Evolutionary conservation across 2,113 vertebrate genomes (phyloP), one percentile per base, ranked within the genome.

Genomic region (Brachionichthys hirsutus): DNA sequence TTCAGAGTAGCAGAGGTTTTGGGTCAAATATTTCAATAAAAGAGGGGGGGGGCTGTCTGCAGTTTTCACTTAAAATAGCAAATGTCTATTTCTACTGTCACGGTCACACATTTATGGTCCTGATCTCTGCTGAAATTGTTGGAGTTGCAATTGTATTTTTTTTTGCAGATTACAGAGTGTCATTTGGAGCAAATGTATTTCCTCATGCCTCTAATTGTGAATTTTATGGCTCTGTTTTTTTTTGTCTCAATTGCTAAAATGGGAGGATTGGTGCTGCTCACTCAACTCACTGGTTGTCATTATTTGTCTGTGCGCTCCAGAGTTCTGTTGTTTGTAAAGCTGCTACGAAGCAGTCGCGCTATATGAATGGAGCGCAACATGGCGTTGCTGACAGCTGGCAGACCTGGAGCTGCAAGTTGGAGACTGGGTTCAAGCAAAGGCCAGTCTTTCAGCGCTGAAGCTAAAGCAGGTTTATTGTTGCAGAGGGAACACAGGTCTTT

Each of bases 211-310:
- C n/a, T 46, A 12, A 57, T 66, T 53, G 17, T 54, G 56, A 66
- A 49, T 75, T 42, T 48, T 36, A 42, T 54, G 20, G 49, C 49
- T 40, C 34, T 35, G 35, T 65, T 42, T 75, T 65, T 42, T 75
- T 40, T 24, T 58, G 36, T 22, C 62, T 57, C 3, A 1, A 10
- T 66, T 56, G 64, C 34, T 45, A 54, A 62, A 19, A 57, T 47
- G 54, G 40, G 43, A 30, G 24, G 36, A 60, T 15, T 17, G 41
- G 2, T 34, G 50, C 12, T 54, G 17, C 40, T 72, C 62, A 30
- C 12, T 54, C 54, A n/a, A 35, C 18, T 72, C 12, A 1, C 22
- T 43, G 36, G 16, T 36, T 49, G 36, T 16, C 7, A 35, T 50
- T 58, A 22, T 72, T 66, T 67, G 54, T 73, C 45, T 73, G 30